These are phyloP conservation scores for Oenanthe oenanthe DNA, from an alignment of 2,113 vertebrate species.

Conservation along the genomic window DNA sequence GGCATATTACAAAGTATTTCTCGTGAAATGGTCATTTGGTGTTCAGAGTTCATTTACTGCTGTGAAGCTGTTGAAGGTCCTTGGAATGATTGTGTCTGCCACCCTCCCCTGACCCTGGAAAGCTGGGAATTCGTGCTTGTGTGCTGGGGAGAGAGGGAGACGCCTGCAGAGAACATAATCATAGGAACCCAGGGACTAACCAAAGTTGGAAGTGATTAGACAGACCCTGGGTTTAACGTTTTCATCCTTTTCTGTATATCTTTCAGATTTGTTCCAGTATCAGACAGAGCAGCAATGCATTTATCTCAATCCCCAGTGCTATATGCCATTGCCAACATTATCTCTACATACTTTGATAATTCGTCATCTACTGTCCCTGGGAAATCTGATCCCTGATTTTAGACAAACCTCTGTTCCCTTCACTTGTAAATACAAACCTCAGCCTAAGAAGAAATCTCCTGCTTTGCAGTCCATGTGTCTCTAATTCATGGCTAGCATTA, in stretches of 20 bases:
- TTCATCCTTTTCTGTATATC: background rate
- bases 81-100: background rate
- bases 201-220: constrained; percentile 23
- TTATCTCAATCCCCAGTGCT: constrained; percentile 34
- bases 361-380: background rate
- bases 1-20: background rate
- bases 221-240: background rate
- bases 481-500: constrained; percentile 38
- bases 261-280: constrained; percentile 15
- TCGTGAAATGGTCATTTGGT: background rate
- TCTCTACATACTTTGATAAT: constrained; percentile 42
- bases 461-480: background rate
- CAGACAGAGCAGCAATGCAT: background rate
- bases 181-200: background rate
- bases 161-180: background rate
- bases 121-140: background rate
- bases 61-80: background rate
- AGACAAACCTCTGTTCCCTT: constrained; percentile 7
- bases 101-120: fast-evolving
- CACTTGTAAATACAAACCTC: constrained; percentile 9
- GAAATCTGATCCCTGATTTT: constrained; percentile 41
- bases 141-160: background rate
- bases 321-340: background rate
- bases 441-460: background rate
- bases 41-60: background rate